Conservation (phyloP, 2,797 vertebrate species). For the Onychomys arenicola region DNA sequence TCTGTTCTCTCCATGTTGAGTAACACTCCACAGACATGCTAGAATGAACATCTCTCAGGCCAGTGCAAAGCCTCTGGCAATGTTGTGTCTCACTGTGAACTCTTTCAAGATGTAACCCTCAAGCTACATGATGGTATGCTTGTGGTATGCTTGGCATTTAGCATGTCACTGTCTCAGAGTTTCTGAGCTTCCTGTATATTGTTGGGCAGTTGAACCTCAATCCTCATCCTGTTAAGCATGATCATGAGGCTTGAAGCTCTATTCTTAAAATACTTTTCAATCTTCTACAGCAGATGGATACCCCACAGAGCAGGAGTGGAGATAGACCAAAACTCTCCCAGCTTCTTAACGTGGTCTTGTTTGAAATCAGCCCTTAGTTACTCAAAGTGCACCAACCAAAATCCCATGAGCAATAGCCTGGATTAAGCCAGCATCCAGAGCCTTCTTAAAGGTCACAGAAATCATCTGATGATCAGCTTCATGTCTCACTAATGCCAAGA, state of each 20-base stretch:
- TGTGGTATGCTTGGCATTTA: neutral
- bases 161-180: neutral
- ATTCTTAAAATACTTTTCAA: neutral
- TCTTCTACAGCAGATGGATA: neutral
- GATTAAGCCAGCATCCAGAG: neutral
- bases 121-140: neutral
- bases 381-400: neutral
- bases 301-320: neutral
- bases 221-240: neutral
- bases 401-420: neutral
- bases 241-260: neutral
- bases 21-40: neutral
- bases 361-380: neutral
- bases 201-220: neutral
- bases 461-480: neutral
- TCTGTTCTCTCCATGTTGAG: neutral
- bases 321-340: neutral
- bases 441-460: neutral
- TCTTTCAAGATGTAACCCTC: neutral
- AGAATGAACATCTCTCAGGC: too few relatives aligned
- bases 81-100: neutral
- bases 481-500: neutral
- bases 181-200: neutral
- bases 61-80: neutral
- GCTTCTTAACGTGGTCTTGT: neutral